phyloP scores from a whole-genome alignment of 2,888 invertebrate genomes.

The Calliopum simillimum region DNA sequence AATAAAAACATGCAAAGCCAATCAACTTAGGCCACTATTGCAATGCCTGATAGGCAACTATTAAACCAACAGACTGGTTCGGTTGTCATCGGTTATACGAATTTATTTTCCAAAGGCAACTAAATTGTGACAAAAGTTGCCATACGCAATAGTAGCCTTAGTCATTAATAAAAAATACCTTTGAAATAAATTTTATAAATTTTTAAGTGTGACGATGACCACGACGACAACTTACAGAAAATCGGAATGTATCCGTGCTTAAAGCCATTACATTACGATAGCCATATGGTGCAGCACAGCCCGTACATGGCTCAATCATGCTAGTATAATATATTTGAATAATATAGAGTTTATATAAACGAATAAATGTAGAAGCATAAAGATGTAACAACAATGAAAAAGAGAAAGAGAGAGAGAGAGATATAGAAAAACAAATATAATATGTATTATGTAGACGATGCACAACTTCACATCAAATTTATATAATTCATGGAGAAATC shows the following conservation, averaged over 20 bases:
- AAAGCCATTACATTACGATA: slow-evolving; percentile 94
- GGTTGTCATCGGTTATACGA: too few species aligned
- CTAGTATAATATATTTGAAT: slow-evolving; percentile 64
- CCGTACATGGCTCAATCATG: slow-evolving; percentile 77
- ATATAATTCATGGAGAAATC: too few species aligned
- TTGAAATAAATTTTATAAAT: not conserved
- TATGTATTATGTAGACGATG: slow-evolving; percentile 24
- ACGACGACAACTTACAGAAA: slow-evolving; percentile 80
- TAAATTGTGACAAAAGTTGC: too few species aligned
- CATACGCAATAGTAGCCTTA: too few species aligned
- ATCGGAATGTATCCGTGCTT: slow-evolving; percentile 83
- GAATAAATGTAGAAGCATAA: slow-evolving; percentile 39
- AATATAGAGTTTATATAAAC: slow-evolving; percentile 39
- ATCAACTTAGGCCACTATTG: too few species aligned
- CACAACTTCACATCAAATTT: too few species aligned
- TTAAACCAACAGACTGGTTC: too few species aligned
- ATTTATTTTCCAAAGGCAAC: too few species aligned
- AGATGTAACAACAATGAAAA: slow-evolving; percentile 25
- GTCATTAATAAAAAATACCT: too few species aligned
- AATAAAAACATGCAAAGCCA: too few species aligned
- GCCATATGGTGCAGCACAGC: slow-evolving; percentile 96
- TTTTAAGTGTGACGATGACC: slow-evolving; percentile 32
- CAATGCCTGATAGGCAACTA: too few species aligned
- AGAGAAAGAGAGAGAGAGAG: slow-evolving; percentile 37
- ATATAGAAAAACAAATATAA: slow-evolving; percentile 38